Conservation (phyloP, 37 sponge, comb jelly and placozoan species). For the Geodia barretti region DNA sequence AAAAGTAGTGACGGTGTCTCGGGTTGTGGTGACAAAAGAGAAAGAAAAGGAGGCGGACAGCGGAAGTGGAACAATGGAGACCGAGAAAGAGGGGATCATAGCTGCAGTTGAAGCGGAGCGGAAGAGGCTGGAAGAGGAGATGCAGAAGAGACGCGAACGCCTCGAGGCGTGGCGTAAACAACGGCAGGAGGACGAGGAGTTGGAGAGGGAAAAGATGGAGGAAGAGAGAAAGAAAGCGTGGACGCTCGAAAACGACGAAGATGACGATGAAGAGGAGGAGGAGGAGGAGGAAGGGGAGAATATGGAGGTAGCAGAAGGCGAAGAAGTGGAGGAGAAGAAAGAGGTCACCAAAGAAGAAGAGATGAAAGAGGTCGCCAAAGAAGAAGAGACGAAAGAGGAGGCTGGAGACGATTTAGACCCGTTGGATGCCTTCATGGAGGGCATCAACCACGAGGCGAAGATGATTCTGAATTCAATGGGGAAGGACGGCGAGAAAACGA, state of each 20-base stretch:
- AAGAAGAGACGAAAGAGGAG: constrained; percentile 15
- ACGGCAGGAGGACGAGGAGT: constrained; percentile 72
- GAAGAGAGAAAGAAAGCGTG: constrained; percentile 52
- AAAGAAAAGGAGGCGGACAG: constrained; percentile 1
- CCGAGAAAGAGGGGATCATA: constrained; percentile 2
- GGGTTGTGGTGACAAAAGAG: not conserved
- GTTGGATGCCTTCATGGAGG: constrained; percentile 87
- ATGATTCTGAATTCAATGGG: constrained; percentile 15
- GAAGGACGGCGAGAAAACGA: constrained; percentile 10
- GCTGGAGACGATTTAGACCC: constrained; percentile 84
- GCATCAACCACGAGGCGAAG: constrained; percentile 33
- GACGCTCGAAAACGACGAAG: constrained; percentile 91
- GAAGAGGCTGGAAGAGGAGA: constrained; percentile 89
- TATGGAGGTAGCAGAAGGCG: constrained; percentile 1
- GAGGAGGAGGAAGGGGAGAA: constrained; percentile 25
- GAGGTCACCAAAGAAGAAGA: constrained; percentile 59
- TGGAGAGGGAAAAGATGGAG: constrained; percentile 37
- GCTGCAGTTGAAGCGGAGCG: constrained; percentile 68
- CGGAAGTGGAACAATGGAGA: not conserved
- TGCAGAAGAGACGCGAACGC: constrained; percentile 86
- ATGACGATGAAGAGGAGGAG: constrained; percentile 72
- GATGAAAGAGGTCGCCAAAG: constrained; percentile 27
- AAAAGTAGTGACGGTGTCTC: constrained; percentile 4
- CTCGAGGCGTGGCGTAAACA: constrained; percentile 93
- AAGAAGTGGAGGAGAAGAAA: constrained; percentile 35